Evolutionary conservation across 2,888 invertebrate species (phyloP).

Genomic region (Lomographa bimaculata): DNA sequence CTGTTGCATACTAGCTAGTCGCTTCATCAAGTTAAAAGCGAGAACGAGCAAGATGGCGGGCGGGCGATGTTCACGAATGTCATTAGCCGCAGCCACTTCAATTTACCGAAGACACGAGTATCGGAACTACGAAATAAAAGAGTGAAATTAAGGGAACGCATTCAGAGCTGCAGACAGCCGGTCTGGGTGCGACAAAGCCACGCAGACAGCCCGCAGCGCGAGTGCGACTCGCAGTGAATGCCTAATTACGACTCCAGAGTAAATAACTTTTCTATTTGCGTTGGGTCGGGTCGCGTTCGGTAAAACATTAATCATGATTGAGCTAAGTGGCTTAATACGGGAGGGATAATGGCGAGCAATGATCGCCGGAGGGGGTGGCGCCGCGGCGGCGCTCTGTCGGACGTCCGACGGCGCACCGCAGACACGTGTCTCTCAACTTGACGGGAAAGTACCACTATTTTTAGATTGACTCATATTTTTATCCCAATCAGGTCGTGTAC

Average conservation of each 20-base stretch:
- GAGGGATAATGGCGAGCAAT: conserved; percentile 80
- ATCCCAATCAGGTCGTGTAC: conserved; percentile 2
- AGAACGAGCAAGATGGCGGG: conserved; percentile 9
- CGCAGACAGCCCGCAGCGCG: conserved; percentile 71
- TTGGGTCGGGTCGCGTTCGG: conserved; percentile 74
- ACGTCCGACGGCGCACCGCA: conserved; percentile 43
- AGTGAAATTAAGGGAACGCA: conserved; percentile 51
- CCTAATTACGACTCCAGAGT: conserved; percentile 78
- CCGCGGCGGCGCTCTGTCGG: conserved; percentile 66
- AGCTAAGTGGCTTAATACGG: conserved; percentile 84
- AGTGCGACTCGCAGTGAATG: conserved; percentile 74
- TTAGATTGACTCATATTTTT: conserved; percentile 11
- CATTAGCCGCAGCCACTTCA: conserved; percentile 26
- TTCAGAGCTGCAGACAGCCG: conserved; percentile 62
- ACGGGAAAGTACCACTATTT: conserved; percentile 12
- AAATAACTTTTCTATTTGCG: conserved; percentile 83
- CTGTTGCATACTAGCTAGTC: too few relatives aligned
- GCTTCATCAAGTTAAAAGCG: conserved; percentile 17
- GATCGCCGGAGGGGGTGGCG: conserved; percentile 79
- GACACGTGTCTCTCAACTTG: conserved; percentile 11
- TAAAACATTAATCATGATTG: conserved; percentile 84
- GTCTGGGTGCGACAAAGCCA: conserved; percentile 67
- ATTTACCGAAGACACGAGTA: conserved; percentile 26
- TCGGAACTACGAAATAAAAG: conserved; percentile 35
- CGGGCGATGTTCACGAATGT: conserved; percentile 21